Evolutionary conservation across 2,797 vertebrate species (phyloP).

Genomic region (Sylvia borin): DNA sequence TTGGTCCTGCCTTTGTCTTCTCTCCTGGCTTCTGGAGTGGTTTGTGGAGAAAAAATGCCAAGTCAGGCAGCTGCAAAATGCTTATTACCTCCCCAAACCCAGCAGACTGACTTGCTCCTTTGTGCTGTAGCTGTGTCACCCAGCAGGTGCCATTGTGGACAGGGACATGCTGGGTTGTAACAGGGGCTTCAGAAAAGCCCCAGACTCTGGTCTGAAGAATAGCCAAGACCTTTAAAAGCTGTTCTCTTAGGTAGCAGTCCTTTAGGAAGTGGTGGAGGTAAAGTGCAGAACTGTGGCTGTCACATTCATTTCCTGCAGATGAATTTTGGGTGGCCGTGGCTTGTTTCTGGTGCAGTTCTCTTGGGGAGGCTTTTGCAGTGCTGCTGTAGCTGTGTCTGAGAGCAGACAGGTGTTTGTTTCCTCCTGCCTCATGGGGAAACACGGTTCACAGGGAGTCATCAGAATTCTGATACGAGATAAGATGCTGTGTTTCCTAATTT

Average conservation of each 20-base stretch:
- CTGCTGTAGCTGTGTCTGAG: background rate
- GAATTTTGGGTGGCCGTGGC: rapidly evolving
- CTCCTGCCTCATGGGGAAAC: background rate
- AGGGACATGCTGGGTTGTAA: rapidly evolving
- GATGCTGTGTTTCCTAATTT: background rate
- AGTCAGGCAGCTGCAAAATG: background rate
- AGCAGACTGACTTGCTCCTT: background rate
- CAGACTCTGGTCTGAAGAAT: background rate
- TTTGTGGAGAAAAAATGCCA: background rate
- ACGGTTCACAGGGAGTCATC: too few species aligned
- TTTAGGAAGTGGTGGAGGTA: background rate
- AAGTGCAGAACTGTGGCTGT: background rate
- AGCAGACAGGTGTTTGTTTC: rapidly evolving
- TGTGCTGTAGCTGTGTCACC: background rate
- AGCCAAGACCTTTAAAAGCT: background rate
- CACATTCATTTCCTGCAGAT: background rate
- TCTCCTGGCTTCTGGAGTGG: background rate
- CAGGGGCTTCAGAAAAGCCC: background rate
- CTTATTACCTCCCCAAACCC: background rate
- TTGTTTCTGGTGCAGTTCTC: background rate
- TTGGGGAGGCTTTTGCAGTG: background rate
- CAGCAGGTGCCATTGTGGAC: rapidly evolving
- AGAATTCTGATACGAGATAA: background rate
- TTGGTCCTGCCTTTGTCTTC: background rate
- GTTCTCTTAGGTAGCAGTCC: background rate